These are phyloP conservation scores for Arion vulgaris DNA, from an alignment of 1,140 invertebrate species.

Conservation along the genomic window DNA sequence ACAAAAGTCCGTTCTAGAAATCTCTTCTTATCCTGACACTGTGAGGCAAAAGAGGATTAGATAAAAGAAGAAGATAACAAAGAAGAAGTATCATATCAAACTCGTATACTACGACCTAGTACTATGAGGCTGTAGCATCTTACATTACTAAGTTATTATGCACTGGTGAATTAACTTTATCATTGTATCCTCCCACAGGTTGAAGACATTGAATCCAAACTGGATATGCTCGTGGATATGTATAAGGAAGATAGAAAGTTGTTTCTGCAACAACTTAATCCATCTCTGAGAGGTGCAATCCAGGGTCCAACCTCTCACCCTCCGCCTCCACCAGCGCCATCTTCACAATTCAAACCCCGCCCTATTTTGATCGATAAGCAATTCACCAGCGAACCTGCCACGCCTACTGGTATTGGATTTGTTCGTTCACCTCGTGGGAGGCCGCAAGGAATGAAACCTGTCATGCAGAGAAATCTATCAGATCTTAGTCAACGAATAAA, in stretches of 20 bases:
- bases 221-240: conserved; percentile 93
- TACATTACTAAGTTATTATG: too few relatives aligned
- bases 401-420: conserved; percentile 74
- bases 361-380: conserved; percentile 78
- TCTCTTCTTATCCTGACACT: too few relatives aligned
- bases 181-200: conserved; percentile 80
- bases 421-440: neutral
- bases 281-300: conserved; percentile 16
- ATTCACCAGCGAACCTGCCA: conserved; percentile 83
- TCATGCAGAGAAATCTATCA: conserved; percentile 84
- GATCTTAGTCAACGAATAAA: conserved; percentile 86
- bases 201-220: conserved; percentile 91
- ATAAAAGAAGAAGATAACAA: too few relatives aligned
- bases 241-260: conserved; percentile 87
- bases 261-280: conserved; percentile 50
- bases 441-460: conserved; percentile 67
- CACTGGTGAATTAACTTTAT: too few relatives aligned
- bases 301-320: conserved; percentile 42
- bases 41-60: too few relatives aligned
- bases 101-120: too few relatives aligned
- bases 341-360: conserved; percentile 49
- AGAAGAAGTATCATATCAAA: too few relatives aligned
- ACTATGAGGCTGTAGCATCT: too few relatives aligned
- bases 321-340: conserved; percentile 51
- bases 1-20: too few relatives aligned